Evolutionary conservation across 2,797 vertebrate species (phyloP).

Genomic region (Eulemur albifrons): DNA sequence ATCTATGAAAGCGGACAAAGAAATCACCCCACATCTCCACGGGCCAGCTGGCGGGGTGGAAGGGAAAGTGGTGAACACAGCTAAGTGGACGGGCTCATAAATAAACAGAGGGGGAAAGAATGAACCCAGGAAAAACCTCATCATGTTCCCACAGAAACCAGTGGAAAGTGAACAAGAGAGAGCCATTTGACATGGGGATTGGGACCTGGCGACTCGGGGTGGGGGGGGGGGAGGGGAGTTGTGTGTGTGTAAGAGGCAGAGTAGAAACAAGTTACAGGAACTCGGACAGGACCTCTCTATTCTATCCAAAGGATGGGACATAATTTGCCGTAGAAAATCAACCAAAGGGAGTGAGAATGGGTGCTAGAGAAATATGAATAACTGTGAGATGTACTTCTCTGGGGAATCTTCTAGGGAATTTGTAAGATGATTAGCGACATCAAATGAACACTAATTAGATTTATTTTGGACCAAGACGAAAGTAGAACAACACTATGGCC

Average conservation of each 20-base stretch:
- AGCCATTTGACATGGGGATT: no score
- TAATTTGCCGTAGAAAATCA: background rate
- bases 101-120: background rate
- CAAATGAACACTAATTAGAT: background rate
- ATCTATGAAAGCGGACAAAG: background rate
- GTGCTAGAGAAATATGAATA: background rate
- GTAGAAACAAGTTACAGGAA: background rate
- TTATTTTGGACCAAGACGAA: background rate
- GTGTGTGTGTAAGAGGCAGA: background rate
- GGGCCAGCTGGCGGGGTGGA: fast-evolving
- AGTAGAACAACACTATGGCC: background rate
- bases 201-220: background rate
- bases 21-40: background rate
- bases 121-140: background rate
- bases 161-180: background rate
- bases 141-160: background rate
- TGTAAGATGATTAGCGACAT: background rate
- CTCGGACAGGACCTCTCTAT: background rate
- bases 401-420: background rate
- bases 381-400: background rate
- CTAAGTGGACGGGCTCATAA: background rate
- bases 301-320: background rate
- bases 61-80: background rate
- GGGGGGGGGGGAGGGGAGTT: no score
- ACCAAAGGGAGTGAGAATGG: background rate